Conservation (phyloP, 2,113 vertebrate genomes). For the Eurypyga helias region DNA sequence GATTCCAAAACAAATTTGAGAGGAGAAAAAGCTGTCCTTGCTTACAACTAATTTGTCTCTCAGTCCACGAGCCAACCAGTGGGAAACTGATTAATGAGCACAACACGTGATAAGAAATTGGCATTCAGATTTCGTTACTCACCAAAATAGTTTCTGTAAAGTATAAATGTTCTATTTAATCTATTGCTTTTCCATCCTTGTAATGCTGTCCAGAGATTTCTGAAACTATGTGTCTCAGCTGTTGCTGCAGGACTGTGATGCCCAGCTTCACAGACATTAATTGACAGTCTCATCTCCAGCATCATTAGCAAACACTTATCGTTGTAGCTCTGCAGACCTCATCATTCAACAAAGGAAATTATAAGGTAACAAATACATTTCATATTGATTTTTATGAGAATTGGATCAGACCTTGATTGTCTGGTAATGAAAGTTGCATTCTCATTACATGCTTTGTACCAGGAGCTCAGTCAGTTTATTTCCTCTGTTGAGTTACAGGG, state of each 20-base stretch:
- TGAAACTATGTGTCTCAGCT: not conserved
- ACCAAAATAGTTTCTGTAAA: not conserved
- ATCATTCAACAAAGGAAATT: not conserved
- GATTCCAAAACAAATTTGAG: not conserved
- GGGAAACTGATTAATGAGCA: not conserved
- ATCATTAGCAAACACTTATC: not conserved
- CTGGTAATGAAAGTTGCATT: not conserved
- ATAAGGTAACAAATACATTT: not conserved
- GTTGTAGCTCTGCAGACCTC: not conserved
- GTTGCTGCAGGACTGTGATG: not conserved
- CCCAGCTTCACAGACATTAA: not conserved
- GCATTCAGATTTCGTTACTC: not conserved
- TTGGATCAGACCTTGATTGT: not conserved
- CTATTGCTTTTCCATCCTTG: not conserved
- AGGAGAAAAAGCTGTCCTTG: not conserved
- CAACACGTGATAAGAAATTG: not conserved
- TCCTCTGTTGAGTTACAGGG: not conserved
- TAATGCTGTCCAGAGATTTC: not conserved
- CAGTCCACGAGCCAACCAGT: not conserved
- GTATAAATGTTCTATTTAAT: not conserved
- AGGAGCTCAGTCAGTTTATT: not conserved
- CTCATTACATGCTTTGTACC: not conserved
- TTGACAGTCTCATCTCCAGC: not conserved
- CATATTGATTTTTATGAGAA: slow-evolving; percentile 21
- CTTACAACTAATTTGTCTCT: not conserved